Base-by-base conservation (phyloP, 2,113 vertebrate genomes). In the Ciconia boyciana region DNA sequence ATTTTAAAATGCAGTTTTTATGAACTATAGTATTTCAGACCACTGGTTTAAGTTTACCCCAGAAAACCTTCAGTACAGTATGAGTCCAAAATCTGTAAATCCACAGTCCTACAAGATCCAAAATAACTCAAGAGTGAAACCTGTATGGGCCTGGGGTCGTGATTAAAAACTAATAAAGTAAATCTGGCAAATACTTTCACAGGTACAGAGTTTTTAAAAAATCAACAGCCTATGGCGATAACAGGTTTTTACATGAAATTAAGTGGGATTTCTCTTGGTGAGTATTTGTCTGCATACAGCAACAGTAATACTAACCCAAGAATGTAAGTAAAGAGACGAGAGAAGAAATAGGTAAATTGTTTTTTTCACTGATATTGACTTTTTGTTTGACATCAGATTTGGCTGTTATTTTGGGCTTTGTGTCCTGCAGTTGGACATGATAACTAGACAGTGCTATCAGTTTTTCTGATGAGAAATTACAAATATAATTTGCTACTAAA, bases 251-350 rank as follows among this genome's bases (percentile, higher is more conserved):
- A 43, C 13, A 52, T 43, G 2, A 48, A 54, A n/a, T 66, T 32
- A 49, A 76, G 15, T 52, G 1, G 0, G 1, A 6, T 54, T 71
- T 83, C 19, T 85, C 17, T 39, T 76, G 17, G 3, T 82, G 10
- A 52, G 8, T 72, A 16, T 72, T 69, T 82, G 3, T 49, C 74
- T 57, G 31, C 22, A 43, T 62, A 62, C 46, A 85, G 22, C 12
- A 82, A 8, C 9, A 36, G 6, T 26, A 81, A 49, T 43, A 39
- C 4, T 75, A 36, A 65, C 3, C 0, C 1, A 76, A 51, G n/a
- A 83, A 60, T 0, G 0, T 13, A n/a, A 72, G 11, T 48, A 83
- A 55, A 72, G 21, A 74, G 16, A 43, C 1, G 2, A 87, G 7
- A 82, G 11, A 82, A 74, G 14, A 60, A 90, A 52, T 2, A 46